These are phyloP conservation scores for Lophotriccus pileatus DNA, from an alignment of 2,797 vertebrate genomes.

Conservation along the genomic window DNA sequence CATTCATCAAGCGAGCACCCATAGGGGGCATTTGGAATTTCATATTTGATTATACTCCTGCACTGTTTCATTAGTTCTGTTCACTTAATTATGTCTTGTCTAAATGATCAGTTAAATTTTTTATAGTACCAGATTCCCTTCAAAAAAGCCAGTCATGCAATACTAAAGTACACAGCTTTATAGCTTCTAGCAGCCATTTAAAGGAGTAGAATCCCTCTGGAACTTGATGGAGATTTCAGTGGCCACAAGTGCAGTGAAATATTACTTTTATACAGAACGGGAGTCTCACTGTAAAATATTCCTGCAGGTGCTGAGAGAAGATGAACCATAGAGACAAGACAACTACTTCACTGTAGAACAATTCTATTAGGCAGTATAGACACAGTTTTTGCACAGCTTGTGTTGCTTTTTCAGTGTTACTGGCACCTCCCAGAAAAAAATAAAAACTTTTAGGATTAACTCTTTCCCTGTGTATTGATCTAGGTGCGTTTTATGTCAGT, in stretches of 20 bases:
- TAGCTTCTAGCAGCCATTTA: background rate
- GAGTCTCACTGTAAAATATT: background rate
- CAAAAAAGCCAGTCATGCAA: constrained; percentile 35
- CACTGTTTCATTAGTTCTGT: constrained; percentile 53
- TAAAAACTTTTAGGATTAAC: background rate
- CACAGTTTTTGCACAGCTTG: background rate
- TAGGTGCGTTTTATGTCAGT: background rate
- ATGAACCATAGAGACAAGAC: background rate
- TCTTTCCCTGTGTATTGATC: background rate
- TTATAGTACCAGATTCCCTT: constrained; percentile 25
- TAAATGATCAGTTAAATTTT: constrained; percentile 57
- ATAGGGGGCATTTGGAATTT: background rate
- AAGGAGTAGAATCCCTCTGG: background rate
- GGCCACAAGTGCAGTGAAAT: background rate
- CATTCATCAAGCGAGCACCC: background rate
- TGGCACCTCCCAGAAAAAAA: background rate
- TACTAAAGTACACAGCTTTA: background rate
- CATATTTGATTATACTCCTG: constrained; percentile 26
- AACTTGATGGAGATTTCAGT: background rate
- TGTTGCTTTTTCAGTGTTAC: background rate
- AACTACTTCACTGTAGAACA: background rate
- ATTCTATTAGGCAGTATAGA: background rate
- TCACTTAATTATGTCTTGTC: constrained; percentile 62
- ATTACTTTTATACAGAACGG: background rate
- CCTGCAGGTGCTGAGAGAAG: background rate